A percentile compares a stretch with the other conserved stretches of the same genome.
phyloP scores from a whole-genome alignment of 2,888 invertebrate genomes.

The Phlogophora meticulosa region DNA sequence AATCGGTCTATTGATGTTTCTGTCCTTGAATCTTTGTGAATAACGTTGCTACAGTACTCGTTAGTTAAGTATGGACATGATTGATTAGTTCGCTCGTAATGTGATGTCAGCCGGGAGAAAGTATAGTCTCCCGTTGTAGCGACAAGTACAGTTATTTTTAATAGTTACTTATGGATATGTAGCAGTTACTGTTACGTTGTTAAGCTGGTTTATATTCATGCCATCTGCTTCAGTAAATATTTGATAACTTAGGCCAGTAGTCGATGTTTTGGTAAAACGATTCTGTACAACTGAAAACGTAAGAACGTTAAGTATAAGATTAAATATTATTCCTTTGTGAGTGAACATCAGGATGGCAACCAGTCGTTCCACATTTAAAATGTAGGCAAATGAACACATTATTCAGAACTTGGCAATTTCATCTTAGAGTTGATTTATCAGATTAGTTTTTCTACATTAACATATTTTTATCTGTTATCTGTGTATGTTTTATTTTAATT shows the following conservation, averaged over 20 bases:
- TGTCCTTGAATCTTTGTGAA: conserved; percentile 30
- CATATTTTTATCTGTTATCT: too few relatives aligned
- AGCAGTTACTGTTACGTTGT: conserved; percentile 27
- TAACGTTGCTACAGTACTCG: conserved; percentile 10
- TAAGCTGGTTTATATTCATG: conserved; percentile 23
- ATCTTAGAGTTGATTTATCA: too few relatives aligned
- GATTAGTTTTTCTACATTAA: too few relatives aligned
- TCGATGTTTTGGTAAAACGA: neutral
- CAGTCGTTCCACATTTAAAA: too few relatives aligned
- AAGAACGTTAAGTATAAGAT: too few relatives aligned
- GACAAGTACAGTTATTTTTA: conserved; percentile 42
- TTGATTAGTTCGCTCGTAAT: conserved; percentile 48
- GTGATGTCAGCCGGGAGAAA: conserved; percentile 50
- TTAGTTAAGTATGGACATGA: conserved; percentile 30
- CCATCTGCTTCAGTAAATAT: neutral
- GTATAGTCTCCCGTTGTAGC: conserved; percentile 41
- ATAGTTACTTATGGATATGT: conserved; percentile 41
- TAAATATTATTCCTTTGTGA: neutral
- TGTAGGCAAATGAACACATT: too few relatives aligned
- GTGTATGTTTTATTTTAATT: too few relatives aligned
- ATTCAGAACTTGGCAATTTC: too few relatives aligned
- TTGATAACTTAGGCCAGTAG: neutral
- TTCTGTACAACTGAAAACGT: neutral
- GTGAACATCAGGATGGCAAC: too few relatives aligned
- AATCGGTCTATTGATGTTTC: conserved; percentile 17